phyloP scores from a whole-genome alignment of 1,140 invertebrate genomes.

The Drosophila watanabei region DNA sequence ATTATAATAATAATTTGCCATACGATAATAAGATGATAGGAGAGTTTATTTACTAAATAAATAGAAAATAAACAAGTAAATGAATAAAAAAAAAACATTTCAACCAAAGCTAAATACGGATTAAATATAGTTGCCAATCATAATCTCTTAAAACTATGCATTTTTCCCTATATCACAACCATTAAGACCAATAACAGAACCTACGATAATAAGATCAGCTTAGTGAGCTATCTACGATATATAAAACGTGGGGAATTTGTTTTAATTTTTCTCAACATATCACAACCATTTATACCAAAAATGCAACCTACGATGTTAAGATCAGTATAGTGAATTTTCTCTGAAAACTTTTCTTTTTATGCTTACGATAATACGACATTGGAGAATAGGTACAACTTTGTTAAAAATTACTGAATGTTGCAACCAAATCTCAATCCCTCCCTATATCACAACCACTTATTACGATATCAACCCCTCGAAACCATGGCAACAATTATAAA shows the following conservation, averaged over 20 bases:
- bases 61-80: neutral
- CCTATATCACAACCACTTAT: slow-evolving; percentile 6
- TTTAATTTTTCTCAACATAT: neutral
- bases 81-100: no score
- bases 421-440: neutral
- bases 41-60: neutral
- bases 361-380: neutral
- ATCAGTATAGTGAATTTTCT: neutral
- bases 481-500: slow-evolving; percentile 8
- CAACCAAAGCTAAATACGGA: neutral
- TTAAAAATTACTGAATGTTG: neutral
- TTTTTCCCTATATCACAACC: neutral
- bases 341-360: neutral
- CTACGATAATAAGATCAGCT: neutral
- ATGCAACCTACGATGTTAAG: neutral
- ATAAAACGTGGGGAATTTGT: no score
- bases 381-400: no score
- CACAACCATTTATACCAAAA: neutral
- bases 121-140: neutral
- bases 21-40: neutral
- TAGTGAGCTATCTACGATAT: neutral
- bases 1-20: neutral
- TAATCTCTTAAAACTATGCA: neutral
- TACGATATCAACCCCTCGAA: neutral
- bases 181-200: neutral